Evolutionary conservation across 2,797 vertebrate genomes (phyloP).

Genomic region (Cheirogaleus major): DNA sequence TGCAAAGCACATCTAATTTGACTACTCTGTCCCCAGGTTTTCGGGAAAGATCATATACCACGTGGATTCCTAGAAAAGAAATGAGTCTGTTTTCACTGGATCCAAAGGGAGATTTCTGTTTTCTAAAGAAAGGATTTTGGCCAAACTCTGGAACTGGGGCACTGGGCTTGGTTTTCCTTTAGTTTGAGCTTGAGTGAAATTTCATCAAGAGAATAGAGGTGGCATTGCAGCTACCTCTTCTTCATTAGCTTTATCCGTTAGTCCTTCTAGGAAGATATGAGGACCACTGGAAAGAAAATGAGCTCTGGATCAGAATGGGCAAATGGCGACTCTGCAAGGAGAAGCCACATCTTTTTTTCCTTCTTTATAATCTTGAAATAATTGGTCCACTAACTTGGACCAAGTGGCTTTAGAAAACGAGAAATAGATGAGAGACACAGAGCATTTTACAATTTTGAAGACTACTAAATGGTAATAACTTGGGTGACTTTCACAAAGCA

Average conservation of each 20-base stretch:
- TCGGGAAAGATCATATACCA: constrained; percentile 90
- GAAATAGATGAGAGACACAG: neutral
- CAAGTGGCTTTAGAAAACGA: neutral
- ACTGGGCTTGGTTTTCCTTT: neutral
- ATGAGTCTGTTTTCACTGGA: neutral
- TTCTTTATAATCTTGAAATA: neutral
- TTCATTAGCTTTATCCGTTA: neutral
- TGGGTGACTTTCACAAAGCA: neutral
- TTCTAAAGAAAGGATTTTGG: neutral
- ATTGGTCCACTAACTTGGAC: neutral
- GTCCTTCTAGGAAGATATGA: neutral
- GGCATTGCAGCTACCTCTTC: neutral
- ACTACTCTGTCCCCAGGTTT: constrained; percentile 85
- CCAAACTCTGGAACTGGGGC: neutral
- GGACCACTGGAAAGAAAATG: neutral
- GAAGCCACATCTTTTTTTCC: neutral
- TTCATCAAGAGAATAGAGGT: neutral
- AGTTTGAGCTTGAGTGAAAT: neutral
- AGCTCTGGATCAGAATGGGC: neutral
- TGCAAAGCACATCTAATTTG: constrained; percentile 90
- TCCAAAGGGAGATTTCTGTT: neutral
- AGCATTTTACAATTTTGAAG: neutral
- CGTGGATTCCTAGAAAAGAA: constrained; percentile 88
- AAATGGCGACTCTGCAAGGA: neutral
- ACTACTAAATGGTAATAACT: neutral